Conservation (phyloP, 2,797 vertebrate genomes). For the Sebastes flavidus region DNA sequence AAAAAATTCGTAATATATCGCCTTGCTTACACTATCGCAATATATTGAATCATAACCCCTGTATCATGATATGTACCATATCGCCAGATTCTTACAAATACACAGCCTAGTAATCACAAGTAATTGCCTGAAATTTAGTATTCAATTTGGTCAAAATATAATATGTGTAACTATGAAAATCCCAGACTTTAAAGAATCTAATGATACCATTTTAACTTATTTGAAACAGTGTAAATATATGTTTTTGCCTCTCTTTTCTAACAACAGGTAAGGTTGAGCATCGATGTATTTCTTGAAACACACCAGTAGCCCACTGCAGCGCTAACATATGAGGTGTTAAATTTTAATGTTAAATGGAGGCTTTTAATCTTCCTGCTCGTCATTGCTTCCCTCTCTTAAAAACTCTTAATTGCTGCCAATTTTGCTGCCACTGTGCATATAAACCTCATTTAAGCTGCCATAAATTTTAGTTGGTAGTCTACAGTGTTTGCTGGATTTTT, state of each 20-base stretch:
- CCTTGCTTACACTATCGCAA: too few relatives aligned
- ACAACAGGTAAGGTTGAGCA: background rate
- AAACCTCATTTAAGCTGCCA: constrained; percentile 61
- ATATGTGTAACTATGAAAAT: background rate
- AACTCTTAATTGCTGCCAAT: constrained; percentile 69
- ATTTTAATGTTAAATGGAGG: constrained; percentile 39
- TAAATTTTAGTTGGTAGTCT: constrained; percentile 67
- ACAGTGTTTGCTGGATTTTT: constrained; percentile 61
- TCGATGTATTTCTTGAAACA: constrained; percentile 26
- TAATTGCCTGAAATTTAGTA: background rate
- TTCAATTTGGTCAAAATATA: background rate
- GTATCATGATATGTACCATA: too few relatives aligned
- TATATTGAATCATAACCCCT: too few relatives aligned
- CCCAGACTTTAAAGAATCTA: background rate
- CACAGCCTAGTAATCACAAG: background rate
- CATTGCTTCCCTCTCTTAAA: constrained; percentile 70
- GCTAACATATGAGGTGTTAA: constrained; percentile 43
- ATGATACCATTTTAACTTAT: background rate
- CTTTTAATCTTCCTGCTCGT: constrained; percentile 66
- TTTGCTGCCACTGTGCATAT: constrained; percentile 51
- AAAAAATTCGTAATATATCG: too few relatives aligned
- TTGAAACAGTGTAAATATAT: background rate
- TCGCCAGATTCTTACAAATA: too few relatives aligned
- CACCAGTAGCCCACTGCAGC: background rate
- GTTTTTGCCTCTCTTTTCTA: background rate